Evolutionary conservation across 92 coral and sea anemone species (phyloP), one percentile per base, ranked within the genome.

Genomic region (Porites evermanni): DNA sequence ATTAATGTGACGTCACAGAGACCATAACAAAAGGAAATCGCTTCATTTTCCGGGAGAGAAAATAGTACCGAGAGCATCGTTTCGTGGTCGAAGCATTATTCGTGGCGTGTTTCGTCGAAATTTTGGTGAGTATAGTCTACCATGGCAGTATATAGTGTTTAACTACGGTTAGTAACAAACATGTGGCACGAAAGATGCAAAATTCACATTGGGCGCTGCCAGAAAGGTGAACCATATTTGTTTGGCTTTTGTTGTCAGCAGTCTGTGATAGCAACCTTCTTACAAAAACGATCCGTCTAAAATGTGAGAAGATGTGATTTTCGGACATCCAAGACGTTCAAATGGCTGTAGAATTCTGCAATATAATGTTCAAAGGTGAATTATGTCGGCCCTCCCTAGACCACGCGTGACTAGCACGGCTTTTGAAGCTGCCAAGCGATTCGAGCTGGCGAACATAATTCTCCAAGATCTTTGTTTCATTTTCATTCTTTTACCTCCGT

Each of bases 1-100:
- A 72, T 72, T 79, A 88, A 67, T 52, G 90, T 93, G 98, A 94
- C 98, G 98, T 94, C 98, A 94, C 98, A 94, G 91, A 85, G 94
- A 92, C 75, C 89, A 90, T 81, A 90, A 93, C 92, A 89, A 92
- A 90, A 86, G 84, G 94, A 84, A 89, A 86, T 93, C 93, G 93
- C 95, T 94, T 87, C 92, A 92, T 88, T 94, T 94, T 94, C 98
- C 98, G 95, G 95, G 89, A 86, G 93, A 86, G 71, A 77, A 74
- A 84, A 67, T 32, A 52, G 81, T 83, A 26, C 79, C 79, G 75
- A 77, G 83, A 53, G 54, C 56, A 77, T 18, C 76, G 83, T n/a
- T 16, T 24, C 21, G 58, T 51, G 52, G 53, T 77, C 52, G 26
- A 77, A 44, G 88, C 52, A 71, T 2, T 20, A 26, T 74, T 83